Percentiles rank a stretch among this genome's conserved stretches.
phyloP scores from a whole-genome alignment of 1,140 invertebrate genomes.

The Ephestia elutella region DNA sequence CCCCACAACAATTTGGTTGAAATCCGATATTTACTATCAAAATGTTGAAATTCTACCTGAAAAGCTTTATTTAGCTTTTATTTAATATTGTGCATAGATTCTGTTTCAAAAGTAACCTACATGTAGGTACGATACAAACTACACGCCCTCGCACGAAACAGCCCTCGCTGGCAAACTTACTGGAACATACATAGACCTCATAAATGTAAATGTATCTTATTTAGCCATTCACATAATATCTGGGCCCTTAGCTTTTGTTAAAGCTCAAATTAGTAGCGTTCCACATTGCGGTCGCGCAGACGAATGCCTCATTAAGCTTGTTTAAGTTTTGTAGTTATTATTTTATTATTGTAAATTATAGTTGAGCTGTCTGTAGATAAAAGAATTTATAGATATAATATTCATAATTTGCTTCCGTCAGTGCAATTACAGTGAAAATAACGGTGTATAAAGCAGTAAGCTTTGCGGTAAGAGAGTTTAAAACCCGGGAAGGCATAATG shows the following conservation, averaged over 20 bases:
- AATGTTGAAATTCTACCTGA: not conserved
- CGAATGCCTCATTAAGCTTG: constrained; percentile 52
- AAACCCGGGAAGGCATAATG: constrained; percentile 17
- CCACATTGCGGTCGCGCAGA: constrained; percentile 40
- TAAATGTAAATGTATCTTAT: constrained; percentile 27
- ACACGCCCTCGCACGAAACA: constrained; percentile 23
- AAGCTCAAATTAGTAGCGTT: constrained; percentile 23
- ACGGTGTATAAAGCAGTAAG: constrained; percentile 33
- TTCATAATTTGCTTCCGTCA: constrained; percentile 46
- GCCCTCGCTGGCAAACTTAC: constrained; percentile 32
- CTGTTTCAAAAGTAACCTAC: not conserved
- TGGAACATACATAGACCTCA: constrained; percentile 36
- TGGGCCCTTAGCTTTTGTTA: constrained; percentile 27
- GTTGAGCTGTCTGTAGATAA: constrained; percentile 41
- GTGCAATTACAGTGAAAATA: constrained; percentile 42
- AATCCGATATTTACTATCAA: constrained; percentile 22
- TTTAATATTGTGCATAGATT: not conserved
- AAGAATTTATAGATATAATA: constrained; percentile 46
- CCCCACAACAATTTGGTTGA: constrained; percentile 33
- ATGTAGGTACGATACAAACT: constrained; percentile 7
- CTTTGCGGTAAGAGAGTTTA: constrained; percentile 17
- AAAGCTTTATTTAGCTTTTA: not conserved
- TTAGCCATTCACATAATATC: constrained; percentile 18
- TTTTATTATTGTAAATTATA: constrained; percentile 55
- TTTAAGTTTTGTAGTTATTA: constrained; percentile 53